Percentiles rank a stretch among this genome's conserved stretches.
Evolutionary conservation across 2,113 vertebrate genomes (phyloP).

Genomic region (Suncus etruscus): DNA sequence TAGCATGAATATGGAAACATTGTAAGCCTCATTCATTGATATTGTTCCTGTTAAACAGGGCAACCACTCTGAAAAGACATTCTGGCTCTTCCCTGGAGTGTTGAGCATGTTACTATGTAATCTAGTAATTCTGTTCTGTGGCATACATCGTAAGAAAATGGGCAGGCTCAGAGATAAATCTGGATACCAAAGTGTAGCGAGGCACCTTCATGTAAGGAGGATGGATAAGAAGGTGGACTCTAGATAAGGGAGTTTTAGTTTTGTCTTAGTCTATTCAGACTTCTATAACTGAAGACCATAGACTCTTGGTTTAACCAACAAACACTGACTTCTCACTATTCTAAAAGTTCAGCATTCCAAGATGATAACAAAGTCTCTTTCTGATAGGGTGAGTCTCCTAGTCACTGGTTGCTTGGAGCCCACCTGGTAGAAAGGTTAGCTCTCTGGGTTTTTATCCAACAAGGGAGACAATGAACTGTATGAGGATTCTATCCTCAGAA

Average conservation of each 20-base stretch:
- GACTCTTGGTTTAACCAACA: not conserved
- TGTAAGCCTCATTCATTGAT: not conserved
- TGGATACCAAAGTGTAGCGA: not conserved
- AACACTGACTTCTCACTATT: constrained; percentile 6
- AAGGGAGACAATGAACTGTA: too few relatives aligned
- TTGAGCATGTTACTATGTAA: not conserved
- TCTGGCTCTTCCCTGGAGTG: not conserved
- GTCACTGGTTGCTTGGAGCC: not conserved
- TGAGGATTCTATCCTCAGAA: too few relatives aligned
- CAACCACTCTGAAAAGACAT: not conserved
- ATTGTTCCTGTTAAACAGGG: not conserved
- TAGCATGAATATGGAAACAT: not conserved
- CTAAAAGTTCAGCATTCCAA: not conserved
- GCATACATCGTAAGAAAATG: not conserved
- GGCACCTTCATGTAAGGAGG: too few relatives aligned
- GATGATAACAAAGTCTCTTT: not conserved
- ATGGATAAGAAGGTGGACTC: too few relatives aligned
- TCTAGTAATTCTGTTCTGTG: constrained; percentile 15
- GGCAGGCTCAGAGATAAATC: not conserved
- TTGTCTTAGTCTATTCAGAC: not conserved
- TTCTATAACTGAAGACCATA: not conserved
- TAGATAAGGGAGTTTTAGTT: too few relatives aligned
- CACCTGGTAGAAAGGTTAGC: not conserved
- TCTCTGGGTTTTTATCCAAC: too few relatives aligned
- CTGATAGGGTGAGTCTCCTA: too few relatives aligned